Base-by-base conservation (phyloP, 2,797 vertebrate genomes). In the Psittacula echo region DNA sequence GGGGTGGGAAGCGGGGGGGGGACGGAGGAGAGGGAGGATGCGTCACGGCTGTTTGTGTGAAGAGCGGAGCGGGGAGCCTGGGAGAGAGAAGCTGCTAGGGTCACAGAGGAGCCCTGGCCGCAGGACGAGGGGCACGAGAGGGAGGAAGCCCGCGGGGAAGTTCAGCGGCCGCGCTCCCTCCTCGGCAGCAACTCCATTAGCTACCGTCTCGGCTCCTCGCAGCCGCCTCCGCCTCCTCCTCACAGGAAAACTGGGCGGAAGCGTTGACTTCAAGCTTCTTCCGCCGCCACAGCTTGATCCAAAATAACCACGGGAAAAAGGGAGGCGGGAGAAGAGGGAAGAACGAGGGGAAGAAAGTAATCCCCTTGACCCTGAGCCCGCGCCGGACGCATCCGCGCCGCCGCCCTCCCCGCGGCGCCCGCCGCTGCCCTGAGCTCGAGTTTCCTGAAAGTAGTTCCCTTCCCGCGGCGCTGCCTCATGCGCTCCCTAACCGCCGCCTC, bases 101-200 rank as follows among this genome's bases (percentile, higher is more conserved):
- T 51, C 11, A 73, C 50, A 71, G 73, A 34, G 37, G 47, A 87
- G 64, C 62, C 51, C 51, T 17, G 34, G 74, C 82, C 47, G 32
- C 42, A 44, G 78, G 85, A 45, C 66, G 50, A 66, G 44, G 26
- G 27, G 27, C 24, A 81, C 24, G 58, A 34, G 26, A 42, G 41
- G 37, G 27, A 37, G 77, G 65, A 64, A 53, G 62, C 78, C 88
- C 44, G 53, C 77, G 60, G 53, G 74, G 90, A 90, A 92, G 89
- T 93, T 93, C 81, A 95, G 90, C 71, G 24, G 39, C 66, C 2
- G 61, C 81, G 48, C 66, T 91, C 66, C 82, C 82, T 39, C 61
- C 74, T 74, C 71, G 9, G 61, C 87, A 62, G 58, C 77, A 98
- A 98, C 98, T 98, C 98, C 98, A 98, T 98, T 98, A 98, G 98